These are phyloP conservation scores for Hoplostethus atlanticus DNA, from an alignment of 2,797 vertebrate species.

Conservation along the genomic window DNA sequence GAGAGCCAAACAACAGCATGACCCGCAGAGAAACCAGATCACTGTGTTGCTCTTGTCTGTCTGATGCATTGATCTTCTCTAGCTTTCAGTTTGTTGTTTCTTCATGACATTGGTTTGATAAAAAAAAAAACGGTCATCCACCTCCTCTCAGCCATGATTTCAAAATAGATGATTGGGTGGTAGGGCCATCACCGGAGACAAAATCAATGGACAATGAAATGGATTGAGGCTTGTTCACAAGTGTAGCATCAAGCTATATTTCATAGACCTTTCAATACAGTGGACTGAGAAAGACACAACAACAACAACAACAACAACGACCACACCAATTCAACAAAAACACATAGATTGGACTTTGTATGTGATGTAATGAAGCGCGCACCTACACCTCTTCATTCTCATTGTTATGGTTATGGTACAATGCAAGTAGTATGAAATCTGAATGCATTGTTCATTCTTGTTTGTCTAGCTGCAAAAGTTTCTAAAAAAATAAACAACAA, in stretches of 20 bases:
- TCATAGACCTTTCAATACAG: not conserved
- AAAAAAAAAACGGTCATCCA: conserved; percentile 30
- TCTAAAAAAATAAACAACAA: not conserved
- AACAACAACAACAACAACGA: not conserved
- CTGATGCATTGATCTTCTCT: conserved; percentile 40
- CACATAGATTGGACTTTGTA: not conserved
- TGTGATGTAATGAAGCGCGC: no score
- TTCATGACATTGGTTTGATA: conserved; percentile 44
- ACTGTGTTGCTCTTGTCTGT: conserved; percentile 35
- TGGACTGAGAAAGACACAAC: not conserved
- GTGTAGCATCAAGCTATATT: conserved; percentile 46
- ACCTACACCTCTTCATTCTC: no score
- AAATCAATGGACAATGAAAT: conserved; percentile 67
- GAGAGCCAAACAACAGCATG: conserved; percentile 30
- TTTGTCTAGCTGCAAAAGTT: not conserved
- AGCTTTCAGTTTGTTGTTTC: conserved; percentile 9
- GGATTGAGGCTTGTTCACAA: conserved; percentile 42
- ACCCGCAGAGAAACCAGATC: conserved; percentile 33
- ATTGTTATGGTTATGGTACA: no score
- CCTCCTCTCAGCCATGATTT: conserved; percentile 55
- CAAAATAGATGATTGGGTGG: conserved; percentile 61
- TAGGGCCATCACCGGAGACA: conserved; percentile 50
- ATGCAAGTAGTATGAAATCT: no score
- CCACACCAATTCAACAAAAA: not conserved
- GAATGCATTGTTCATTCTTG: no score